Evolutionary conservation across 2,797 vertebrate species (phyloP), one percentile per base, ranked within the genome.

Genomic region (Xerus rutilus): DNA sequence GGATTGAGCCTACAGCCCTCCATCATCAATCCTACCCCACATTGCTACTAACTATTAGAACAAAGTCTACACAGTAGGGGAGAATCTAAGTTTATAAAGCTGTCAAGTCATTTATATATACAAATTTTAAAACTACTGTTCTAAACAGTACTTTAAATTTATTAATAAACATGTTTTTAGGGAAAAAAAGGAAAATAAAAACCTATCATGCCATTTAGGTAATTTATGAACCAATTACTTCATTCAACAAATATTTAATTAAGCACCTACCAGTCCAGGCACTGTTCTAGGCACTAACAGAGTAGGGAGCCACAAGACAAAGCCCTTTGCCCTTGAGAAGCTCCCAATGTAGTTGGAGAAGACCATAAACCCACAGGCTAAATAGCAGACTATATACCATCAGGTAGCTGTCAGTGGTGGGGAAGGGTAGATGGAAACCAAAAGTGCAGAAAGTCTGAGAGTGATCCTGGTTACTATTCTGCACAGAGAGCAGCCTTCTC

Each of bases 81-180:
- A 94, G 21, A 79, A 69, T 62, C 70, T 70, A 86, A 43, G 54
- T 59, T 69, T 15, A 43, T 62, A 72, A 91, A 67, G 39, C 14
- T 23, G 43, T 59, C 13, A 73, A 39, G 13, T 69, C 47, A 76
- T 72, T 87, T 28, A 77, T 47, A 91, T 21, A 65, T 18, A 62
- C 47, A 82, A 30, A 67, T 77, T 84, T 74, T 70, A 30, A 86
- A 84, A 83, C 10, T 21, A 54, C 7, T 57, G 23, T 73, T 59
- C 78, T 52, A 79, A 83, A 62, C 5, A 88, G 9, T 35, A 76
- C 14, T 87, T 84, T 89, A 30, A 88, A 84, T 13, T 1, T 67
- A 86, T 64, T 93, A 95, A 81, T 70, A 18, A 84, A 64, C n/a
- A 74, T 49, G 4, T 49, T 96, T 86, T 84, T 52, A 94, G 17